Evolutionary conservation across 2,113 vertebrate species (phyloP).

Genomic region (Nanorana parkeri): DNA sequence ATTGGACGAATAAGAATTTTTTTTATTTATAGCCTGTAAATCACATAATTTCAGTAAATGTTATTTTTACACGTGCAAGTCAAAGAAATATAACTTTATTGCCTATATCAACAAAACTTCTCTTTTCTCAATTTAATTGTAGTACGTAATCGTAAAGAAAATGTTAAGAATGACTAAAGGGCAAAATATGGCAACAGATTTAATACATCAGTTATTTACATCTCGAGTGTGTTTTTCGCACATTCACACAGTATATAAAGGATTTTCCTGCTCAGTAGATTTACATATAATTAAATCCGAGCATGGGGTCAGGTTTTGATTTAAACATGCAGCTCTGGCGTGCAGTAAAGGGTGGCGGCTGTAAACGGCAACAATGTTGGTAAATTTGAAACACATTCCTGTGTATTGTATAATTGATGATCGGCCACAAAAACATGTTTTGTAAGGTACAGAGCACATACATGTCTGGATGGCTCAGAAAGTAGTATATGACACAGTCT

Average conservation of each 20-base stretch:
- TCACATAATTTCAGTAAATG: no score
- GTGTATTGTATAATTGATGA: neutral
- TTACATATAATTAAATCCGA: neutral
- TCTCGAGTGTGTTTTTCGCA: no score
- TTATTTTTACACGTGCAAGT: no score
- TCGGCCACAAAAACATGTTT: neutral
- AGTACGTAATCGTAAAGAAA: no score
- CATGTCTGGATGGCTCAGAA: neutral
- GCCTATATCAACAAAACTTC: no score
- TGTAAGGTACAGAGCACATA: neutral
- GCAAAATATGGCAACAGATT: no score
- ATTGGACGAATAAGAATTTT: no score
- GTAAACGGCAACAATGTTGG: neutral
- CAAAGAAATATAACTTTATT: no score
- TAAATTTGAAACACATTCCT: slow-evolving; percentile 11
- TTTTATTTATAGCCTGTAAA: no score
- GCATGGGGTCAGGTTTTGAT: neutral
- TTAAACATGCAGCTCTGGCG: neutral
- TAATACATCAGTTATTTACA: no score
- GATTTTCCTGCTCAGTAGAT: neutral
- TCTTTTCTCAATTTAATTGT: no score
- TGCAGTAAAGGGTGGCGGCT: neutral
- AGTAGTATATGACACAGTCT: neutral
- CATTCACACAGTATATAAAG: neutral
- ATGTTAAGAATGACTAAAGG: no score